A percentile compares a stretch with the other conserved stretches of the same genome.
Evolutionary conservation across 2,797 vertebrate genomes (phyloP).

Genomic region (Amblyraja radiata): DNA sequence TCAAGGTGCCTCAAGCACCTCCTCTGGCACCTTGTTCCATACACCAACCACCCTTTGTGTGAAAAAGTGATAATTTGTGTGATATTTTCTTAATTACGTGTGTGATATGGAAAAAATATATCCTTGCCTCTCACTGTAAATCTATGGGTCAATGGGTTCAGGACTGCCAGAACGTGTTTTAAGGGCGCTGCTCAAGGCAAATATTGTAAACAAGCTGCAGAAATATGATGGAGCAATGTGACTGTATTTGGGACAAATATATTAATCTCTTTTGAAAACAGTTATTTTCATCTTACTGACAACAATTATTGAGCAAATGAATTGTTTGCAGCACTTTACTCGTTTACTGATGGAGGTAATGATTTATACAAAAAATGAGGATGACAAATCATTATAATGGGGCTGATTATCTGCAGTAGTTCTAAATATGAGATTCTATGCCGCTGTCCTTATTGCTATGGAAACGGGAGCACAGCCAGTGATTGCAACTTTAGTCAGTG

Average conservation of each 20-base stretch:
- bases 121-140: background rate
- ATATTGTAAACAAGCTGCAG: background rate
- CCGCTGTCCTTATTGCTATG: background rate
- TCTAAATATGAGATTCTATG: background rate
- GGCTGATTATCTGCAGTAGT: background rate
- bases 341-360: constrained; percentile 1
- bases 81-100: background rate
- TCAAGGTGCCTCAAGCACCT: too few species aligned
- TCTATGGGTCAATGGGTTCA: background rate
- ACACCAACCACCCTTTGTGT: too few species aligned
- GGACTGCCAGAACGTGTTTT: too few species aligned
- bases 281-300: background rate
- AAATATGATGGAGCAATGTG: background rate
- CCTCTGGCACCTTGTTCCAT: too few species aligned
- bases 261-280: constrained; percentile 12
- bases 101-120: background rate
- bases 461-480: background rate
- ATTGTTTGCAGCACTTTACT: constrained; percentile 4
- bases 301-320: constrained; percentile 12
- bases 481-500: constrained; percentile 2
- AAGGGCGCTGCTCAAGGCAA: background rate
- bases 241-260: background rate
- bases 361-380: constrained; percentile 8
- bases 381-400: background rate
- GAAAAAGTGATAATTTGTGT: too few species aligned